Base-by-base conservation (phyloP, 2,888 invertebrate genomes). In the Liodrosophila aerea region DNA sequence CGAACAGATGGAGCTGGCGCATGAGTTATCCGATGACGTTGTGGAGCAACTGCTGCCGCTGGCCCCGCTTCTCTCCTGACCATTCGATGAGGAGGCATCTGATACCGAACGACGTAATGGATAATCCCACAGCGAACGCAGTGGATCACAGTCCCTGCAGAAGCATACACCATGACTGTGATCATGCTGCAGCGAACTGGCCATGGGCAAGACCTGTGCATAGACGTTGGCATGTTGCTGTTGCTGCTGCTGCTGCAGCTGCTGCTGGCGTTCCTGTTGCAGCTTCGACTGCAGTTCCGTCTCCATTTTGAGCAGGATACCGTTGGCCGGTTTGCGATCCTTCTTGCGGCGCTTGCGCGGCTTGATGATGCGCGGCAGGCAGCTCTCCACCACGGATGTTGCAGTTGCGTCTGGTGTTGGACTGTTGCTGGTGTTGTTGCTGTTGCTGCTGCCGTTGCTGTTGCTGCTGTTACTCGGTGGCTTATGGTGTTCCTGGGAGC, bases 261-360 rank as follows among this genome's bases (percentile, higher is more conserved):
- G 47, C 1, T 41, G 39, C 1, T 39, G 58, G 0, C 44, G 65
- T 1, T 57, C 64, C 16, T 57, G 58, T 12, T 50, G 58, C 43
- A 73, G n/a, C 30, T 83, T 76, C 18, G 70, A 58, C 18, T 68
- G 72, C 47, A 83, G 43, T 5, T 83, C 85, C 5, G 59, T 37
- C 30, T 87, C 86, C 62, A 87, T 50, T 54, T 86, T 86, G n/a
- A 85, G 70, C 11, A 87, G 31, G 9, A 84, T 69, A 3, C 91
- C 91, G 76, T 91, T 92, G 71, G 92, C 91, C 30, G 95, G 94
- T 90, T 96, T 95, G 75, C 96, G 92, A 88, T 96, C 96, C 90
- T 96, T 97, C 93, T 96, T 97, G 88, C 96, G 93, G 47, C 97
- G 92, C 88, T 97, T 97, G 45, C 97, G 91, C 4, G 96, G 96